Evolutionary conservation across 2,888 invertebrate species (phyloP), one percentile per base, ranked within the genome.

Genomic region (Heterodera filipjevi): DNA sequence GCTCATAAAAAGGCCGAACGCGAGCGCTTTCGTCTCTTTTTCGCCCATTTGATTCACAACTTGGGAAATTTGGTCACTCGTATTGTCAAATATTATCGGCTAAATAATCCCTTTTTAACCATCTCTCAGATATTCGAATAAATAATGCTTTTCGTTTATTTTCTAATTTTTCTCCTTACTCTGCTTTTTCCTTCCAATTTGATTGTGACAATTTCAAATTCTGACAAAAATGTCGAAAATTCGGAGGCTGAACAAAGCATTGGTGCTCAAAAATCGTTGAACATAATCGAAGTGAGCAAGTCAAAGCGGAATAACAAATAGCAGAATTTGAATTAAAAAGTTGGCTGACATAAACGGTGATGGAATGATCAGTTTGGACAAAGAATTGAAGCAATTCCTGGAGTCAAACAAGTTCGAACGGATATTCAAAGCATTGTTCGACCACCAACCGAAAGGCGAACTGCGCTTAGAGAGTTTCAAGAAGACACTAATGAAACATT

Each of bases 361-460:
- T 27, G 59, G 59, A 59, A n/a, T 8, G 59, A 59, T 59, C 27
- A 59, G 27, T 27, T 19, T 59, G 27, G 59, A 59, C n/a, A n/a
- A 8, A 27, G 59, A 59, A 22, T 27, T 59, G 59, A 59, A 59
- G 59, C 59, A 59, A 27, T 59, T 59, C 59, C 10, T 30, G 59
- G 59, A 59, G 59, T 59, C 59, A 27, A 59, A 6, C n/a, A 59
- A 59, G 22, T 59, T 59, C 27, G 59, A 59, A 59, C 59, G 27
- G 12, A 59, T 59, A 27, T 59, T 59, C 59, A 59, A 59, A 12
- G 19, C 22, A 6, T 27, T 59, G 59, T 59, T 59, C 22, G 59
- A 59, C 59, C 27, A 59, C 59, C 59, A 59, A 12, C 59, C 59
- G 10, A n/a, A n/a, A n/a, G 59, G 59, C 59, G 59, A 59, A 59